Conservation (phyloP, 2,888 invertebrate genomes). For the Synanthedon formicaeformis region DNA sequence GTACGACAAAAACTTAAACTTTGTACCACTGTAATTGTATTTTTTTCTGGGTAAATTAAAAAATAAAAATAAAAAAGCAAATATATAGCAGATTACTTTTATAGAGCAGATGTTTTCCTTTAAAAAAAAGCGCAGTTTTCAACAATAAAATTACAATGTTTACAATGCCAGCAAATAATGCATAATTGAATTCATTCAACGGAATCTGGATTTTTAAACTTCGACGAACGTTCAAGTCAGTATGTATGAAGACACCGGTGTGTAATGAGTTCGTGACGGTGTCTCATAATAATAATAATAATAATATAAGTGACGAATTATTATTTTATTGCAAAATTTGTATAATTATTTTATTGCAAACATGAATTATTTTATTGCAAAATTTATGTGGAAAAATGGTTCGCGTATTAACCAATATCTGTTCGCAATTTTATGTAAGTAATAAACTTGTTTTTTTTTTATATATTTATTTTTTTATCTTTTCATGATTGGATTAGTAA, state of each 20-base stretch:
- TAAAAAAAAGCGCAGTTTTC: too few species aligned
- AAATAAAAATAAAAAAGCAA: too few species aligned
- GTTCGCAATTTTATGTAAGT: constrained; percentile 57
- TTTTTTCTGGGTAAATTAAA: too few species aligned
- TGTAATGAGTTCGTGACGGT: constrained; percentile 14
- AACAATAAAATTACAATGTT: too few species aligned
- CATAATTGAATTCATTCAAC: too few species aligned
- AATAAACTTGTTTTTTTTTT: constrained; percentile 6
- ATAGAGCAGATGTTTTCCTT: too few species aligned
- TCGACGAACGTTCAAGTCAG: constrained; percentile 12
- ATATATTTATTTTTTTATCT: background rate
- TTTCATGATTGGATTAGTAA: too few species aligned
- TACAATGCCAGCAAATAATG: too few species aligned
- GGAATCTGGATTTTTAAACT: too few species aligned
- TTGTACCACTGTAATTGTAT: too few species aligned
- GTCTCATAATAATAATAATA: background rate
- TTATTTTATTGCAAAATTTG: constrained; percentile 43
- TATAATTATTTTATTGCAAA: constrained; percentile 37
- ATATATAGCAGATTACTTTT: too few species aligned
- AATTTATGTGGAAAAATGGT: constrained; percentile 51
- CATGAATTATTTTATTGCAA: constrained; percentile 55
- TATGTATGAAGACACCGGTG: constrained; percentile 28
- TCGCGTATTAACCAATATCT: constrained; percentile 56
- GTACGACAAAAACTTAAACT: too few species aligned
- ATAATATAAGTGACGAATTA: constrained; percentile 17